phyloP scores from a whole-genome alignment of 2,113 vertebrate genomes.

The Oriolus oriolus region DNA sequence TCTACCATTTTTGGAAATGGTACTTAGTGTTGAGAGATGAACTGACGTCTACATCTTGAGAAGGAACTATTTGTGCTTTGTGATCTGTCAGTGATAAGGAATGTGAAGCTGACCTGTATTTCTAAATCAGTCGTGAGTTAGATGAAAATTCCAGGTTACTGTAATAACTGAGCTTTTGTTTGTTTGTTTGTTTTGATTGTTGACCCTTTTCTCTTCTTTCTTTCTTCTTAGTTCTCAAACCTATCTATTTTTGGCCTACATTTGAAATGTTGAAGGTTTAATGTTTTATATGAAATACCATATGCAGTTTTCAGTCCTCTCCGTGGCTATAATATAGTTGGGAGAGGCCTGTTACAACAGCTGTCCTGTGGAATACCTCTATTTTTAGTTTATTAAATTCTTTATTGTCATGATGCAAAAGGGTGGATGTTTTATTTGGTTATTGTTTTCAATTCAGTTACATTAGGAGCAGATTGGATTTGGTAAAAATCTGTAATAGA shows the following conservation, averaged over 20 bases:
- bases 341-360: background rate
- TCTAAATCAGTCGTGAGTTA: background rate
- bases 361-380: background rate
- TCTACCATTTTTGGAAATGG: background rate
- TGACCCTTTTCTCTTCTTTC: background rate
- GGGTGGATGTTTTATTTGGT: background rate
- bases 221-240: background rate
- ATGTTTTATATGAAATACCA: background rate
- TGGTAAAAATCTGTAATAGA: background rate
- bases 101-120: background rate
- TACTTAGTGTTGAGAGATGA: background rate
- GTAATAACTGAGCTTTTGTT: background rate
- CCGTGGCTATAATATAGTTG: background rate
- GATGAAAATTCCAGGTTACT: background rate
- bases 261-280: background rate
- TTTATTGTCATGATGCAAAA: background rate
- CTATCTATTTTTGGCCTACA: background rate
- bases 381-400: background rate
- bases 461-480: background rate
- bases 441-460: background rate
- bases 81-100: background rate
- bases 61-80: background rate
- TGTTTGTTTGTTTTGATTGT: background rate
- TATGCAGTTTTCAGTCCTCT: background rate
- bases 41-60: background rate